A percentile compares a stretch with the other conserved stretches of the same genome.
phyloP scores from a whole-genome alignment of 2,113 vertebrate genomes.

The Anas platyrhynchos region DNA sequence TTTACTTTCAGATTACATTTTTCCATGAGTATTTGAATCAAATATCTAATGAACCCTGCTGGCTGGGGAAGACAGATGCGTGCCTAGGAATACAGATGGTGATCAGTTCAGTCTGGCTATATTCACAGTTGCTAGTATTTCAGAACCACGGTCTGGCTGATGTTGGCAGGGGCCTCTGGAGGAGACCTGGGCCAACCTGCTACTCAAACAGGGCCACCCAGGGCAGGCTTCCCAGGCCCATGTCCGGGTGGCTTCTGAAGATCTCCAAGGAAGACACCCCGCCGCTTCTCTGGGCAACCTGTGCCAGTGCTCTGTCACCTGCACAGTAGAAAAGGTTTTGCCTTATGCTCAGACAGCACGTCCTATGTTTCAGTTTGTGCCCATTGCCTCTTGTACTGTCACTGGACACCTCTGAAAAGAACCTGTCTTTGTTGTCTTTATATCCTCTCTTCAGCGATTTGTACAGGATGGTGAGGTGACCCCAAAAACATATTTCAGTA shows the following conservation, averaged over 20 bases:
- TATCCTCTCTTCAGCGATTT: neutral
- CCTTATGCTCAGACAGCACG: neutral
- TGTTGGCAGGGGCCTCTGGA: neutral
- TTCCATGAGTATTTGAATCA: neutral
- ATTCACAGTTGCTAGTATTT: neutral
- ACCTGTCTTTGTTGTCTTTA: neutral
- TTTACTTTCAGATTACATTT: constrained; percentile 30
- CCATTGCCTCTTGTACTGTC: neutral
- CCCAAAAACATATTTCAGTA: neutral
- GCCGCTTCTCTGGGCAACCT: neutral
- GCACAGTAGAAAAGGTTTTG: neutral
- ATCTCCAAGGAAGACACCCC: neutral
- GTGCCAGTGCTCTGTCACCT: neutral
- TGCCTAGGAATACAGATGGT: neutral
- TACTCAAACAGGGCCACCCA: neutral
- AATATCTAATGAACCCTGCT: neutral
- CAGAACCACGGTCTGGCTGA: neutral
- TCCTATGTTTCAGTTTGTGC: neutral
- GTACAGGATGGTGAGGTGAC: neutral
- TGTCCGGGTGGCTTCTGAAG: neutral
- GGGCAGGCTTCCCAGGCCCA: neutral
- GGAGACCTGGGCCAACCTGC: neutral
- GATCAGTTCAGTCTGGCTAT: neutral
- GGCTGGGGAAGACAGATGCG: neutral
- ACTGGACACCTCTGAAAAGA: neutral